A percentile compares a stretch with the other conserved stretches of the same genome.
phyloP scores from a whole-genome alignment of 2,113 vertebrate species.

The Tamias sibiricus region DNA sequence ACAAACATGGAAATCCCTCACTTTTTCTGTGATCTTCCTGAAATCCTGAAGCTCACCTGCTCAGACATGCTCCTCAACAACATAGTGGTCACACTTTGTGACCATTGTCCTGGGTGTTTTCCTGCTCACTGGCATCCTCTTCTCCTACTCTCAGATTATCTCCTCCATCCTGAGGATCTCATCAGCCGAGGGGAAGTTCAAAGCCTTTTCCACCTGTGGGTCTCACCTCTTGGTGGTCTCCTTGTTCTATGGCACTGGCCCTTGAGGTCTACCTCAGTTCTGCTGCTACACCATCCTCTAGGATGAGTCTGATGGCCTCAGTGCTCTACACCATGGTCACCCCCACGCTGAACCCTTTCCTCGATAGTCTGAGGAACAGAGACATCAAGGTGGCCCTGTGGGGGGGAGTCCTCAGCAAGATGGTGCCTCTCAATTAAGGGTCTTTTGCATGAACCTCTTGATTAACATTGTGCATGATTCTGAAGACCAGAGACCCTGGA shows the following conservation, averaged over 20 bases:
- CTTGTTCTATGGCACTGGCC: too few species aligned
- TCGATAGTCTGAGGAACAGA: background rate
- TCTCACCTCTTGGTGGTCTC: too few species aligned
- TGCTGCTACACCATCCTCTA: background rate
- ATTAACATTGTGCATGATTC: background rate
- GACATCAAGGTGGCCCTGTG: background rate
- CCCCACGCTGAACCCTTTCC: background rate
- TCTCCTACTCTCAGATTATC: conserved; percentile 57
- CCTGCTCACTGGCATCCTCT: conserved; percentile 27
- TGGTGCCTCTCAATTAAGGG: too few species aligned
- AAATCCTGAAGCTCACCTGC: conserved; percentile 44
- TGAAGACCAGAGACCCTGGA: background rate
- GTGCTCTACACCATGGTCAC: background rate
- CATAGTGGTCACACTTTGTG: background rate
- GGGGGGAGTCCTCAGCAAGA: background rate
- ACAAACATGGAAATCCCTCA: background rate
- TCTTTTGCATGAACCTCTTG: background rate
- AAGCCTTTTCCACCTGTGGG: too few species aligned
- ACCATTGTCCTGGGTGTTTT: background rate
- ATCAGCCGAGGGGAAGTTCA: background rate
- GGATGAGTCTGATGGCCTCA: background rate
- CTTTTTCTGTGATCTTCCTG: conserved; percentile 56
- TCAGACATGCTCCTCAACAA: conserved; percentile 16
- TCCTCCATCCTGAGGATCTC: conserved; percentile 53
- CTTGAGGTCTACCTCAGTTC: background rate